These are phyloP conservation scores for Anthopleura sola DNA, from an alignment of 64 coral and sea anemone species.

Conservation along the genomic window DNA sequence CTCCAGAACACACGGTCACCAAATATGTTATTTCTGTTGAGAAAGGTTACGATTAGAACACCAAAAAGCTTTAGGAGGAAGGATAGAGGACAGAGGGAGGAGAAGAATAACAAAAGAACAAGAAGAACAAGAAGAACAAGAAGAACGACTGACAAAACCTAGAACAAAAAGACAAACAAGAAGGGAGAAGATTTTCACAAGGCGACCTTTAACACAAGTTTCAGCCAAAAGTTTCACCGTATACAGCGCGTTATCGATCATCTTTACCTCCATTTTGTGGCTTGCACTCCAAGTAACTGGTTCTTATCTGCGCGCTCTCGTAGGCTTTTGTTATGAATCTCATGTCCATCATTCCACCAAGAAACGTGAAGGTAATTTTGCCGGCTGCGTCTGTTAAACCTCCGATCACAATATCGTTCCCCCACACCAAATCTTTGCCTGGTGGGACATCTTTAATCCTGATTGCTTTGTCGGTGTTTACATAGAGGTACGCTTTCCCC, in stretches of 20 bases:
- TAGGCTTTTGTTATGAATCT: slow-evolving; percentile 11
- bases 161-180: too few species aligned
- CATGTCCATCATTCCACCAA: neutral
- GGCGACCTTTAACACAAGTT: too few species aligned
- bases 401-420: neutral
- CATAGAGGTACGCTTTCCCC: slow-evolving; percentile 11
- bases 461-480: neutral
- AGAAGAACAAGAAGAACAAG: too few species aligned
- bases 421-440: neutral
- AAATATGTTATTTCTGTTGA: slow-evolving; percentile 54
- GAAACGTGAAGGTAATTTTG: neutral
- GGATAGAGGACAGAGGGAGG: too few species aligned
- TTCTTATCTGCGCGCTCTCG: neutral
- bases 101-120: too few species aligned
- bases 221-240: too few species aligned
- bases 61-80: too few species aligned
- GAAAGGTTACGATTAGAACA: neutral
- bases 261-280: neutral
- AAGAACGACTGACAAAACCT: too few species aligned
- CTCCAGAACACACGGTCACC: slow-evolving; percentile 45
- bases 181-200: too few species aligned
- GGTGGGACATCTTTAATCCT: neutral
- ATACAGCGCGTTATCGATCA: neutral
- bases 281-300: neutral
- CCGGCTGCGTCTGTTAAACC: neutral